Evolutionary conservation across 2,888 invertebrate species (phyloP).

Genomic region (Chouioia cunea): DNA sequence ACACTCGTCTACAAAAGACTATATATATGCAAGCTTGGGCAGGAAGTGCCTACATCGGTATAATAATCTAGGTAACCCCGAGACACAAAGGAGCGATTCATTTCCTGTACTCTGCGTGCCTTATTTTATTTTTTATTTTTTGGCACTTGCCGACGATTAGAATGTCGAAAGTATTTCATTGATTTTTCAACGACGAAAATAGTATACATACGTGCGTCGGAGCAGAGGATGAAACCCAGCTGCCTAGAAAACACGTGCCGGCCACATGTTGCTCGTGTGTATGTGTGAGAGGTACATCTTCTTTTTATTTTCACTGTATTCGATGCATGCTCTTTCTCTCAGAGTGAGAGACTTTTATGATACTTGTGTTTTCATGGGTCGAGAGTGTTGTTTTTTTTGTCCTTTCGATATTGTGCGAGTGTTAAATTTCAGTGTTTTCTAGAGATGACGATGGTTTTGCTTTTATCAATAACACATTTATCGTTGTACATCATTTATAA

Average conservation of each 20-base stretch:
- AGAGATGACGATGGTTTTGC: no score
- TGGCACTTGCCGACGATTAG: constrained; percentile 23
- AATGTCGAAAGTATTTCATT: not conserved
- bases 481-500: no score
- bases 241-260: constrained; percentile 65
- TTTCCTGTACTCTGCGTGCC: constrained; percentile 15
- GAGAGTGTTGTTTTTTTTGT: no score
- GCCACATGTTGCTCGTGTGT: constrained; percentile 64
- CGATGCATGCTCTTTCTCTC: not conserved
- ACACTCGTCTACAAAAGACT: constrained; percentile 12
- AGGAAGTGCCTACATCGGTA: constrained; percentile 16
- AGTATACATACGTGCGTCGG: not conserved
- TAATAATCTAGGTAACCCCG: constrained; percentile 2
- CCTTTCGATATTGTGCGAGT: no score
- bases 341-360: no score
- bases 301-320: no score
- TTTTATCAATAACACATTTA: no score
- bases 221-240: not conserved
- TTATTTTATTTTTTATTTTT: not conserved
- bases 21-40: not conserved
- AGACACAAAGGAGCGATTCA: constrained; percentile 24
- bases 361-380: not conserved
- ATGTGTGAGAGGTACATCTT: no score
- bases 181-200: no score
- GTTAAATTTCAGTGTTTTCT: no score